Base-by-base conservation (phyloP, 1,140 invertebrate species). In the Drosophila pseudoananassae region DNA sequence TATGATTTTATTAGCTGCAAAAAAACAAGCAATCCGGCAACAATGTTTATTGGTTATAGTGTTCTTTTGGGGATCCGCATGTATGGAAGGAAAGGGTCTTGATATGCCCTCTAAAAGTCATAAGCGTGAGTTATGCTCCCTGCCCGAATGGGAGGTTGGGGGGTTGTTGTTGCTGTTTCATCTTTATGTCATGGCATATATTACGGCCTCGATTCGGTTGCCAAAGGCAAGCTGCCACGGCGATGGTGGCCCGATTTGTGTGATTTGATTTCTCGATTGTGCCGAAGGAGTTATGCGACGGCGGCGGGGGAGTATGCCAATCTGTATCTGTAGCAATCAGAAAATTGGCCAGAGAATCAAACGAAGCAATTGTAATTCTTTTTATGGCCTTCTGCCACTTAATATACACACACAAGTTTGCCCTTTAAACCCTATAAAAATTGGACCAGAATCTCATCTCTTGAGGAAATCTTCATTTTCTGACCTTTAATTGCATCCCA, bases 1-100 rank as follows among this genome's bases (percentile, higher is more conserved):
- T 88, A 88, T 88, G 83, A 88, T 88, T 88, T 88, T 88, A 88
- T 88, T 88, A 88, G 83, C 83, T 88, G 83, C 83, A 88, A 88
- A 88, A 20, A 20, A 88, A 88, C 83, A 88, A 82, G 84, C 83
- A 88, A 88, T 88, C 76, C 77, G 66, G 83, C 74, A 79, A 88
- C 83, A 88, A 88, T 88, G 83, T 88, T 88, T 88, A 88, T 88
- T 88, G 83, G 83, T 88, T 88, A 88, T 83, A 79, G 78, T 82
- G 78, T 78, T 56, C 59, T 78, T 56, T 49, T 50, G 50, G 58
- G 74, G 25, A 47, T 47, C 53, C 53, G 31, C 15, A 12, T 2
- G 17, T 1, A 43, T 27, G 27, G 3, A 25, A 14, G 31, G 33
- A 50, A 60, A 85, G 40, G 40, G 45, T 56, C 77, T 77, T 85